A percentile compares a stretch with the other conserved stretches of the same genome.
Conservation (phyloP, 2,888 invertebrate genomes). For the Bellardia bayeri region DNA sequence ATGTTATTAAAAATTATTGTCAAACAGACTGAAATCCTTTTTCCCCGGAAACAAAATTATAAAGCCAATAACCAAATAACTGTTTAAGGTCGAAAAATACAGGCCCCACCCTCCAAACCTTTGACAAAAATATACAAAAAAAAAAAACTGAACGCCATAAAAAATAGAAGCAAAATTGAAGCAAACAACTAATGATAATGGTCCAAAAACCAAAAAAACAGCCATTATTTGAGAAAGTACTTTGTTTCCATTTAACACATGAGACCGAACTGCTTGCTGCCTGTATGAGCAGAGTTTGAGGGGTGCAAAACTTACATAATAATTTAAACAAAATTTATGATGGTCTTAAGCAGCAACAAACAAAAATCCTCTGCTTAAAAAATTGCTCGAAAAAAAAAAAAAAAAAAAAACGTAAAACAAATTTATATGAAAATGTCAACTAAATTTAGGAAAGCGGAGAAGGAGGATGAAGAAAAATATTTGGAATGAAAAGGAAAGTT, state of each 20-base stretch:
- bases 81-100: not conserved
- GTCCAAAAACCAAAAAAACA: conserved; percentile 53
- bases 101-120: not conserved
- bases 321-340: conserved; percentile 72
- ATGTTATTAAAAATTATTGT: conserved; percentile 60
- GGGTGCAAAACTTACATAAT: conserved; percentile 35
- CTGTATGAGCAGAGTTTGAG: no score
- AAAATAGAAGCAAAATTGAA: conserved; percentile 57
- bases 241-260: conserved; percentile 70
- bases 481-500: conserved; percentile 54
- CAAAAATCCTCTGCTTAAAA: conserved; percentile 44
- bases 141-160: conserved; percentile 30
- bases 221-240: conserved; percentile 67
- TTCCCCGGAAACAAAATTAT: conserved; percentile 38
- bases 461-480: not conserved
- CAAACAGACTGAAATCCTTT: conserved; percentile 52
- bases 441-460: conserved; percentile 20
- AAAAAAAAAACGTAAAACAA: conserved; percentile 26
- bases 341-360: conserved; percentile 64
- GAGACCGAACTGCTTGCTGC: conserved; percentile 51
- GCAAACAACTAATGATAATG: conserved; percentile 69
- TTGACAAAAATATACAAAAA: not conserved
- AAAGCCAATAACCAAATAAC: conserved; percentile 61
- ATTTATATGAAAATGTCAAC: conserved; percentile 58
- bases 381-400: no score